Base-by-base conservation (phyloP, 2,113 vertebrate species). In the Petrocephalus microphthalmus region DNA sequence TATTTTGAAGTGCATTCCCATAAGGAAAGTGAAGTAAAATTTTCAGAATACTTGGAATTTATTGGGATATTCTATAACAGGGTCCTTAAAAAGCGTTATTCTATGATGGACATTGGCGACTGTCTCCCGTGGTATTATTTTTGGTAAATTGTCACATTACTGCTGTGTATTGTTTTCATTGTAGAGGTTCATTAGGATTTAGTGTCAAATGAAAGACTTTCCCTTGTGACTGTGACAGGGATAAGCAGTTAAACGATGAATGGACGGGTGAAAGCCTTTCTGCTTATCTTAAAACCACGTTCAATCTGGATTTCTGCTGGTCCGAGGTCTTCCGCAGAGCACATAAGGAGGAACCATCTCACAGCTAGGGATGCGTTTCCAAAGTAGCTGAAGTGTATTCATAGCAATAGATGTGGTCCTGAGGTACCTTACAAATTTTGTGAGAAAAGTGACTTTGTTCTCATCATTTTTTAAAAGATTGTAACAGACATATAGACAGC, bases 251-350 rank as follows among this genome's bases (percentile, higher is more conserved):
- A 67, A 64, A 25, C 11, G 60, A 67, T 67, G 3, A 67, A 67
- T 67, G 0, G 3, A 67, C 10, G 60, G 25, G 25, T 67, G 60
- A 67, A 67, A 67, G 10, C 60, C 60, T 67, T 67, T 67, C n/a
- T 29, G 60, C 25, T 67, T 25, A 64, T 67, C 57, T 64, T 11
- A 67, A 67, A 29, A 78, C 33, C 33, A 37, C 37, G 33, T 78
- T 78, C n/a, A 29, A 78, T 37, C 71, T 78, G 33, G 71, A 78
- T 42, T 37, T 42, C 71, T 78, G 13, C 13, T 54, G 29, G 81
- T 22, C n/a, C n/a, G 53, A 88, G 52, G 87, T 88, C 87, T 88
- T 88, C 87, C 87, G 6, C 29, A 71, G 71, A 88, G 87, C 51
- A 88, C 52, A 81, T 19, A 33, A n/a, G 8, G 33, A 88, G 33